These are phyloP conservation scores for Harpalus rubripes DNA, from an alignment of 2,888 invertebrate species.

Conservation along the genomic window DNA sequence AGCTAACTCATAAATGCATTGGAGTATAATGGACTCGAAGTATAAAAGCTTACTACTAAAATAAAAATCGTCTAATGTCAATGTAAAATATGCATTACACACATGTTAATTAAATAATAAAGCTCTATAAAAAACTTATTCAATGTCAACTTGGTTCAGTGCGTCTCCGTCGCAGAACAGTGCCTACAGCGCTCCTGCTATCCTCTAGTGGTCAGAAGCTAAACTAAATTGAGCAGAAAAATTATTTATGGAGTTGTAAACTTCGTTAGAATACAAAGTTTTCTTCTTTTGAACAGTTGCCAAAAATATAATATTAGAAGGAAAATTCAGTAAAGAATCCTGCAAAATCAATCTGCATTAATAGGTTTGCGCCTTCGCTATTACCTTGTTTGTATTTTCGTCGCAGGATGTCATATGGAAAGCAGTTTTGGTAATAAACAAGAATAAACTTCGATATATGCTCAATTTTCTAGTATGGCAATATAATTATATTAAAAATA, in stretches of 20 bases:
- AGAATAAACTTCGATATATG: not conserved
- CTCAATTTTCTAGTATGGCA: no score
- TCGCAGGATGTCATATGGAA: slow-evolving; percentile 47
- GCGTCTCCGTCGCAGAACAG: not conserved
- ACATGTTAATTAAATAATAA: slow-evolving; percentile 12
- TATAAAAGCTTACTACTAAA: not conserved
- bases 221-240: slow-evolving; percentile 30
- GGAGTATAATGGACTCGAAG: not conserved
- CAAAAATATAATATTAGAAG: not conserved
- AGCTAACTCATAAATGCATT: not conserved
- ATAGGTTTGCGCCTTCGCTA: slow-evolving; percentile 15
- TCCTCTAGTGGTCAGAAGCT: slow-evolving; percentile 40
- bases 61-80: not conserved
- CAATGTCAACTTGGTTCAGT: slow-evolving; percentile 3
- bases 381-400: slow-evolving; percentile 4
- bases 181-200: slow-evolving; percentile 3
- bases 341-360: slow-evolving; percentile 10
- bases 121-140: slow-evolving; percentile 14
- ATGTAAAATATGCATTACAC: slow-evolving; percentile 28
- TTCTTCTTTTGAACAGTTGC: not conserved
- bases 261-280: not conserved
- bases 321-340: not conserved
- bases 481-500: no score
- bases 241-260: not conserved
- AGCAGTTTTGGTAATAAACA: slow-evolving; percentile 24